These are phyloP conservation scores for Eulemur mongoz DNA, from an alignment of 2,797 vertebrate genomes.

Conservation along the genomic window DNA sequence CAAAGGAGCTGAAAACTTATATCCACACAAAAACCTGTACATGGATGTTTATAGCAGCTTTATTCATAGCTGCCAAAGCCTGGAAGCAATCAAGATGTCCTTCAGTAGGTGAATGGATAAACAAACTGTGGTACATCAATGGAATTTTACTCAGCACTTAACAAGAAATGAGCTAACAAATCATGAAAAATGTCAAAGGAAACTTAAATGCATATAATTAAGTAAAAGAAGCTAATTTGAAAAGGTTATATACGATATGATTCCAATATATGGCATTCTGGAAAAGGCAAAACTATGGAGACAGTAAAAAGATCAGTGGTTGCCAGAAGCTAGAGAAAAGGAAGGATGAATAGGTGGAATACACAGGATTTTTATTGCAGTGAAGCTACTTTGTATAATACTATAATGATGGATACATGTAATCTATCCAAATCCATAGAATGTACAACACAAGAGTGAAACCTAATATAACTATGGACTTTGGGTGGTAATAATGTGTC, in stretches of 20 bases:
- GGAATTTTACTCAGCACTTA: not conserved
- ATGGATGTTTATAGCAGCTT: not conserved
- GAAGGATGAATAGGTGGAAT: too few relatives aligned
- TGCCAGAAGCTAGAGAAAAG: too few relatives aligned
- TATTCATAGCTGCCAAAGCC: not conserved
- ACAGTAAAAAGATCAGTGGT: too few relatives aligned
- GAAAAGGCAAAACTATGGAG: too few relatives aligned
- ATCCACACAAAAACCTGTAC: not conserved
- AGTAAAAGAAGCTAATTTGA: too few relatives aligned
- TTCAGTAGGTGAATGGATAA: not conserved
- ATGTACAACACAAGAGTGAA: too few relatives aligned
- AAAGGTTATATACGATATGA: too few relatives aligned
- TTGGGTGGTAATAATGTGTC: not conserved
- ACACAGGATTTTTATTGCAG: not conserved
- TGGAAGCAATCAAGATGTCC: not conserved
- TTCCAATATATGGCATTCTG: too few relatives aligned
- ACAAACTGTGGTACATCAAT: not conserved
- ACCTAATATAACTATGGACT: not conserved
- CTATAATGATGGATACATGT: not conserved
- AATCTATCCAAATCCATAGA: not conserved
- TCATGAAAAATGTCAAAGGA: not conserved
- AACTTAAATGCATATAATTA: not conserved
- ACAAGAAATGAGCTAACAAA: not conserved
- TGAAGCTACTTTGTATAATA: not conserved
- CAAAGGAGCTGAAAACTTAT: not conserved